A percentile compares a stretch with the other conserved stretches of the same genome.
Evolutionary conservation across 1,140 invertebrate species (phyloP).

Genomic region (Eupeodes corollae): DNA sequence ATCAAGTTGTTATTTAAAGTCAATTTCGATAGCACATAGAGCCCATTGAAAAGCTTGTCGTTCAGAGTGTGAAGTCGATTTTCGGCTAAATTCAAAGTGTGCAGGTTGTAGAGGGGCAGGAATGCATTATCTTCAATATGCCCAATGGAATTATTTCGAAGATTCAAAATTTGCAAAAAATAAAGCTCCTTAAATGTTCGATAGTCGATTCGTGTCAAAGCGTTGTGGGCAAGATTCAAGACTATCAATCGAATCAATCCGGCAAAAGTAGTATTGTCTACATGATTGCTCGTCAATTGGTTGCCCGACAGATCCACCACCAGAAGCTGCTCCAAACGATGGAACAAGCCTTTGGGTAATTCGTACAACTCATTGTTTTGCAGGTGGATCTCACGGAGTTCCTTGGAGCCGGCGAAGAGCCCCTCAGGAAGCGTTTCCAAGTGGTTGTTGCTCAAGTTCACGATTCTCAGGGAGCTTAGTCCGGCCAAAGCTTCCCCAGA

Average conservation of each 20-base stretch:
- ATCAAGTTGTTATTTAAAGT: conserved; percentile 76
- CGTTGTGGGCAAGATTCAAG: conserved; percentile 75
- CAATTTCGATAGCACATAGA: conserved; percentile 71
- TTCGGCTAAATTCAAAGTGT: conserved; percentile 73
- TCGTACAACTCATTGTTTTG: conserved; percentile 70
- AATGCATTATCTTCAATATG: conserved; percentile 81
- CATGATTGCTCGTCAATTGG: conserved; percentile 66
- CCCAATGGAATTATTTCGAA: conserved; percentile 77
- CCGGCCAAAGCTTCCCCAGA: conserved; percentile 64
- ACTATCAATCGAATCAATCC: conserved; percentile 74
- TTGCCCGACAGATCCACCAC: conserved; percentile 81
- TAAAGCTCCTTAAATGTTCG: conserved; percentile 79
- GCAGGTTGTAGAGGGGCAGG: conserved; percentile 71
- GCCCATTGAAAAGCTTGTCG: conserved; percentile 68
- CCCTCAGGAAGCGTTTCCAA: conserved; percentile 64
- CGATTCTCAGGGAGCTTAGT: conserved; percentile 57
- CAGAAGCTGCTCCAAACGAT: conserved; percentile 67
- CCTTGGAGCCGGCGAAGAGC: conserved; percentile 61
- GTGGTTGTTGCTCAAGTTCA: conserved; percentile 76
- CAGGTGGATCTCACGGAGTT: conserved; percentile 71
- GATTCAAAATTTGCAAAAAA: conserved; percentile 74
- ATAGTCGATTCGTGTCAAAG: conserved; percentile 66
- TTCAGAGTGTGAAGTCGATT: conserved; percentile 73
- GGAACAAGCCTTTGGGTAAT: conserved; percentile 68
- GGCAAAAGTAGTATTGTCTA: conserved; percentile 70